phyloP scores from a whole-genome alignment of 2,113 vertebrate genomes.

The Macrotis lagotis region DNA sequence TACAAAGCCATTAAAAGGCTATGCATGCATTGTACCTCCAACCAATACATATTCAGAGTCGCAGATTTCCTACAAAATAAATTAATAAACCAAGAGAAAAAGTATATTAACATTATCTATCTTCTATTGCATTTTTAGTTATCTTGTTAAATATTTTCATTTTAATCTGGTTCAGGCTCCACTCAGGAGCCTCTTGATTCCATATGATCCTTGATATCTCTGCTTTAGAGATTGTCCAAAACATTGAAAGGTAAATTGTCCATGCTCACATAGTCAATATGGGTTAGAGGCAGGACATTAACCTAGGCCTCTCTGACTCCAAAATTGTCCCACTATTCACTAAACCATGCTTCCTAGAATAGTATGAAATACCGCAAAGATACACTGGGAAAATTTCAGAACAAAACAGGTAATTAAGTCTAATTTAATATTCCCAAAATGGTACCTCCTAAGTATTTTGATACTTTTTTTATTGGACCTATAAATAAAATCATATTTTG shows the following conservation, averaged over 20 bases:
- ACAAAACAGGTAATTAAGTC: not conserved
- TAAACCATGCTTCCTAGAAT: not conserved
- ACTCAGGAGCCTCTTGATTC: not conserved
- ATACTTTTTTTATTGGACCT: not conserved
- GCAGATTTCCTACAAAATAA: slow-evolving; percentile 84
- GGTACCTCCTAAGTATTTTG: not conserved
- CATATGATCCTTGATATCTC: not conserved
- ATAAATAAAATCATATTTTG: not conserved
- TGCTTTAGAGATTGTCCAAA: not conserved
- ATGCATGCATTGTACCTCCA: slow-evolving; percentile 86
- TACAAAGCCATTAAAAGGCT: slow-evolving; percentile 86
- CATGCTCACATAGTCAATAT: not conserved
- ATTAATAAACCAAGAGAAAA: slow-evolving; percentile 80
- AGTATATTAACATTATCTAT: not conserved
- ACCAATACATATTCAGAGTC: slow-evolving; percentile 81
- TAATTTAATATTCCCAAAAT: not conserved
- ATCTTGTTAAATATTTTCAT: not conserved
- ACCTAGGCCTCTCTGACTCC: not conserved
- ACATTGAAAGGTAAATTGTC: not conserved
- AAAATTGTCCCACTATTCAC: not conserved
- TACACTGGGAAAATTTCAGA: not conserved
- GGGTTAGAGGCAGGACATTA: not conserved
- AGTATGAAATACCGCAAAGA: not conserved
- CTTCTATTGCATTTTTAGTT: not conserved
- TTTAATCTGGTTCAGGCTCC: not conserved